phyloP scores from a whole-genome alignment of 2,113 vertebrate genomes.

The Benitochromis conjunctus region DNA sequence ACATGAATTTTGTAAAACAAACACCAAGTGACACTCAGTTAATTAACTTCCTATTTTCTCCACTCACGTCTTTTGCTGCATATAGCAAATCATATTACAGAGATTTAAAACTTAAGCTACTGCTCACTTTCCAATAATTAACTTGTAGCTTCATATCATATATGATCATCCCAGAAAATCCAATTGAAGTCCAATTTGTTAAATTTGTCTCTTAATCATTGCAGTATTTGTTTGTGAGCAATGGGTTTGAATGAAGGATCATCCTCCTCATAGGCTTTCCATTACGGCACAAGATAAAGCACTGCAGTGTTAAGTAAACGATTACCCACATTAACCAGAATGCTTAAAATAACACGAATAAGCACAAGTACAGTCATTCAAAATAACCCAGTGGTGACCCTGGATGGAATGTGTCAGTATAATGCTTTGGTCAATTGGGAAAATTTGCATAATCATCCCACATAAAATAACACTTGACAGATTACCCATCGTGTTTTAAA shows the following conservation, averaged over 20 bases:
- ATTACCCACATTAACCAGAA: neutral
- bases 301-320: neutral
- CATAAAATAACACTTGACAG: neutral
- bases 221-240: neutral
- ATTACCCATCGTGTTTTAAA: neutral
- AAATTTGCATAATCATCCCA: neutral
- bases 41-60: neutral
- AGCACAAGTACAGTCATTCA: neutral
- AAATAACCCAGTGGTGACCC: neutral
- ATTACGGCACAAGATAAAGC: neutral
- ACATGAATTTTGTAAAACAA: conserved; percentile 14
- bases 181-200: neutral
- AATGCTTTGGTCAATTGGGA: neutral
- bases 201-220: neutral
- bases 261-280: neutral
- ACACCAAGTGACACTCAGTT: neutral
- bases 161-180: neutral
- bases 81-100: neutral
- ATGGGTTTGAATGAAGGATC: neutral
- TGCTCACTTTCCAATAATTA: neutral
- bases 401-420: neutral
- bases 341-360: neutral
- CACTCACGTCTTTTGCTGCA: neutral
- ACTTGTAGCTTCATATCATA: neutral
- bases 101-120: neutral